A percentile compares a stretch with the other conserved stretches of the same genome.
These are phyloP conservation scores for Zelostemma sp. DNA, from an alignment of 1,140 invertebrate species.

Conservation along the genomic window DNA sequence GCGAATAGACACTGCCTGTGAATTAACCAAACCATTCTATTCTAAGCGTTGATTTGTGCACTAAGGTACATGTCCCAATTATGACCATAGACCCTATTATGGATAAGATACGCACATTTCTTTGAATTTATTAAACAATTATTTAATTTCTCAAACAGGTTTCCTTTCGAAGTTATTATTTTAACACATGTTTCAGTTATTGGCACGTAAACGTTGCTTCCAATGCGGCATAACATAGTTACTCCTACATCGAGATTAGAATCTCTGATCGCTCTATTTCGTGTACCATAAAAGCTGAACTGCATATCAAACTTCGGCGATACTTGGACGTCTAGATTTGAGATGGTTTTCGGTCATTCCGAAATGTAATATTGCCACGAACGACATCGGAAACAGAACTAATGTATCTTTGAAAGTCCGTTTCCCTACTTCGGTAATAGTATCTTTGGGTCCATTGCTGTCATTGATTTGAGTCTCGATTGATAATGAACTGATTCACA, in stretches of 20 bases:
- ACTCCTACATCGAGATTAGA: slow-evolving; percentile 34
- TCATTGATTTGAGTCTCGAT: neutral
- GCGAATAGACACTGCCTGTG: too few species aligned
- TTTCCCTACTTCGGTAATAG: neutral
- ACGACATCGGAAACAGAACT: slow-evolving; percentile 20
- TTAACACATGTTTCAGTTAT: neutral
- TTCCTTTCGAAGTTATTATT: too few species aligned
- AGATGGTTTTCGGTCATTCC: slow-evolving; percentile 21
- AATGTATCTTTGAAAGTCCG: slow-evolving; percentile 5
- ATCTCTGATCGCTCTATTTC: slow-evolving; percentile 36
- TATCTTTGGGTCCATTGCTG: slow-evolving; percentile 1
- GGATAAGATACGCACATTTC: too few species aligned
- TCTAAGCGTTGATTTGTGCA: too few species aligned
- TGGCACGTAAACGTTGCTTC: slow-evolving; percentile 7
- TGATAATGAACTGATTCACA: neutral
- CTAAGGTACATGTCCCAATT: too few species aligned
- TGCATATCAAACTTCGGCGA: slow-evolving; percentile 22
- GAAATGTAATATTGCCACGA: slow-evolving; percentile 9
- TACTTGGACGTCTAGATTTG: slow-evolving; percentile 7
- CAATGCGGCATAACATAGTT: slow-evolving; percentile 18
- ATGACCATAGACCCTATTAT: too few species aligned
- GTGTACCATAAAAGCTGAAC: slow-evolving; percentile 18
- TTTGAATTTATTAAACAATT: too few species aligned
- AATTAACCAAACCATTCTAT: too few species aligned
- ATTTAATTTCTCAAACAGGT: too few species aligned